These are phyloP conservation scores for Ellobium chinense DNA, from an alignment of 2,888 invertebrate genomes.

Conservation along the genomic window DNA sequence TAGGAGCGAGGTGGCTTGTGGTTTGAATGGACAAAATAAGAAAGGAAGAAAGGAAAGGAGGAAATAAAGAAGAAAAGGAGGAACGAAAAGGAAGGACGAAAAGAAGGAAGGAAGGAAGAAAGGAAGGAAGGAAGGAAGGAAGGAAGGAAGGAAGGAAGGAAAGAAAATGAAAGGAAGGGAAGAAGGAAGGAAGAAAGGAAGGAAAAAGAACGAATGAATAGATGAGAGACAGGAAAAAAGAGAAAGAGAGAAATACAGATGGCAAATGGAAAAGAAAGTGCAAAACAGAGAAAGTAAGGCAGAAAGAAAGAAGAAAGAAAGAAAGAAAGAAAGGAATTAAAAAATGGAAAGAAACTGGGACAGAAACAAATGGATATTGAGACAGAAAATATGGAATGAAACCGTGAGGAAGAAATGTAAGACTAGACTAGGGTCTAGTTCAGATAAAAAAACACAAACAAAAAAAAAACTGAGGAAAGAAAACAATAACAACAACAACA, in stretches of 20 bases:
- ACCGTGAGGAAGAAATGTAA: not conserved
- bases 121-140: not conserved
- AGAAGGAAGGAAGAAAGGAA: not conserved
- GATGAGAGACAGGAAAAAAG: not conserved
- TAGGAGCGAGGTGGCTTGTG: too few species aligned
- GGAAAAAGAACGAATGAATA: not conserved
- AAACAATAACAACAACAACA: too few species aligned
- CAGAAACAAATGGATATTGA: not conserved
- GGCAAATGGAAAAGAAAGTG: not conserved
- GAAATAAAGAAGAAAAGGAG: not conserved
- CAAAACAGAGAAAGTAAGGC: not conserved
- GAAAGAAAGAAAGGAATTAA: not conserved
- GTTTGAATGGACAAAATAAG: not conserved
- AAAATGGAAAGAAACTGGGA: not conserved
- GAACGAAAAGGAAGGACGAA: not conserved
- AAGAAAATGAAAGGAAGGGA: not conserved
- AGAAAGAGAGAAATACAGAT: not conserved
- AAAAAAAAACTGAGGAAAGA: too few species aligned
- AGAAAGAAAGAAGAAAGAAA: not conserved
- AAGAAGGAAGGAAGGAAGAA: not conserved
- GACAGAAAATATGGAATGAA: constrained; percentile 16
- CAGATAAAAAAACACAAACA: too few species aligned
- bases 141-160: not conserved
- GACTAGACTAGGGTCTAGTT: too few species aligned
- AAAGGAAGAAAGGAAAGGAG: not conserved